Evolutionary conservation across 1,140 invertebrate species (phyloP).

Genomic region (Nylanderia fulva): DNA sequence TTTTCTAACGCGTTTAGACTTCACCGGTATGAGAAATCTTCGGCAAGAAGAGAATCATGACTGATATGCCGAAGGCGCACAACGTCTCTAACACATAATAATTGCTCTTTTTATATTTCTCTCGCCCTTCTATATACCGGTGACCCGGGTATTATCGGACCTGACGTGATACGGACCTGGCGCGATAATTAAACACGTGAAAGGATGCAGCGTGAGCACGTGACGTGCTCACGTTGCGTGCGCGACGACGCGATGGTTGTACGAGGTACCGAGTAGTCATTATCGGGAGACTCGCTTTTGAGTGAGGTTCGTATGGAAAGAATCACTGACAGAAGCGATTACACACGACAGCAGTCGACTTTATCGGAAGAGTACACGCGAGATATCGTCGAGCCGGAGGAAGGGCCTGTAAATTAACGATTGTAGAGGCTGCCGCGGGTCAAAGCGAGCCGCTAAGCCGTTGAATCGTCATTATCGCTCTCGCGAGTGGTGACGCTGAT

Average conservation of each 20-base stretch:
- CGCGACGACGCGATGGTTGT: conserved; percentile 21
- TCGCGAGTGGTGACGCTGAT: conserved; percentile 77
- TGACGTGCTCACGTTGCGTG: conserved; percentile 3
- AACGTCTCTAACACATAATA: conserved; percentile 63
- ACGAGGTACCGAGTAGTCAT: conserved; percentile 45
- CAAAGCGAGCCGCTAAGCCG: conserved; percentile 76
- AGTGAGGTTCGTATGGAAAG: conserved; percentile 43
- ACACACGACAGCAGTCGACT: conserved; percentile 54
- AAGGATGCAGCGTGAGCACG: not conserved
- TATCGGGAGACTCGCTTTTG: conserved; percentile 41
- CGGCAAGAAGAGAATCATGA: conserved; percentile 48
- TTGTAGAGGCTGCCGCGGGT: conserved; percentile 69
- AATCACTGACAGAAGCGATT: conserved; percentile 56
- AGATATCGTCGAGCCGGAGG: conserved; percentile 62
- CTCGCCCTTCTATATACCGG: conserved; percentile 5
- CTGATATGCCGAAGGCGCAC: conserved; percentile 59
- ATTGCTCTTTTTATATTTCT: conserved; percentile 70
- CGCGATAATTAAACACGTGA: not conserved
- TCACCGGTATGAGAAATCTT: conserved; percentile 8
- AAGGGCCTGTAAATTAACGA: conserved; percentile 76
- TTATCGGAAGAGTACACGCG: conserved; percentile 61
- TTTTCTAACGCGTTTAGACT: conserved; percentile 61
- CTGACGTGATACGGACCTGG: conserved; percentile 8
- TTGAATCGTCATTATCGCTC: conserved; percentile 80
- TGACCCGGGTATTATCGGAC: conserved; percentile 40